phyloP scores from a whole-genome alignment of 1,140 invertebrate genomes.

The Homarus americanus region DNA sequence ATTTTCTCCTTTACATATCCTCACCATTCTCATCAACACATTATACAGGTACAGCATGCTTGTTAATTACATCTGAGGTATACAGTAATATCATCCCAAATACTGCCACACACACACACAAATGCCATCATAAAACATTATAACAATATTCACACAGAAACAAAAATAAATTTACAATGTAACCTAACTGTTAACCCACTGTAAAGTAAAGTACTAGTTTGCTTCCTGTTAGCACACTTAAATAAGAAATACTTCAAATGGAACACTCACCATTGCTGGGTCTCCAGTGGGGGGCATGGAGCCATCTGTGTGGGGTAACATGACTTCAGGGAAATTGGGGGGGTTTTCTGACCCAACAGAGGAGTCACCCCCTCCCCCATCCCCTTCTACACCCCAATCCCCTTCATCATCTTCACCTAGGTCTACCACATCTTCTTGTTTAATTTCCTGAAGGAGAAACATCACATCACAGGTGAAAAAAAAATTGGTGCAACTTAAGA shows the following conservation, averaged over 20 bases:
- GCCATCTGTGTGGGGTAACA: conserved; percentile 72
- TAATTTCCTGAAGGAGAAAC: conserved; percentile 72
- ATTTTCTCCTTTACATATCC: too few relatives aligned
- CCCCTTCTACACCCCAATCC: conserved; percentile 73
- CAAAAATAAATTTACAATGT: background rate
- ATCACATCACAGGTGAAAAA: background rate
- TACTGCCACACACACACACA: background rate
- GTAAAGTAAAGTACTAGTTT: conserved; percentile 2
- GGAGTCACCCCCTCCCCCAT: conserved; percentile 73
- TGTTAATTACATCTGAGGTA: too few relatives aligned
- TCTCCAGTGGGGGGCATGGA: conserved; percentile 65
- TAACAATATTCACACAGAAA: background rate
- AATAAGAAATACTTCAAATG: conserved; percentile 33
- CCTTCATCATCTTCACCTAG: conserved; percentile 74
- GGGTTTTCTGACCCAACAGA: conserved; percentile 72
- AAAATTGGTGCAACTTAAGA: too few relatives aligned
- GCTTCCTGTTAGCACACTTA: conserved; percentile 56
- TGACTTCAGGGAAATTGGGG: conserved; percentile 73
- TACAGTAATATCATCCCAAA: too few relatives aligned
- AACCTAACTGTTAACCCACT: background rate
- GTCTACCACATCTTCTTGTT: conserved; percentile 75
- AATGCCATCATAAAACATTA: background rate
- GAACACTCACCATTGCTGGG: conserved; percentile 75
- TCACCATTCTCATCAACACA: too few relatives aligned
- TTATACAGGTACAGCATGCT: too few relatives aligned